Evolutionary conservation across 2,888 invertebrate species (phyloP).

Genomic region (Aphelenchoides bicaudatus): DNA sequence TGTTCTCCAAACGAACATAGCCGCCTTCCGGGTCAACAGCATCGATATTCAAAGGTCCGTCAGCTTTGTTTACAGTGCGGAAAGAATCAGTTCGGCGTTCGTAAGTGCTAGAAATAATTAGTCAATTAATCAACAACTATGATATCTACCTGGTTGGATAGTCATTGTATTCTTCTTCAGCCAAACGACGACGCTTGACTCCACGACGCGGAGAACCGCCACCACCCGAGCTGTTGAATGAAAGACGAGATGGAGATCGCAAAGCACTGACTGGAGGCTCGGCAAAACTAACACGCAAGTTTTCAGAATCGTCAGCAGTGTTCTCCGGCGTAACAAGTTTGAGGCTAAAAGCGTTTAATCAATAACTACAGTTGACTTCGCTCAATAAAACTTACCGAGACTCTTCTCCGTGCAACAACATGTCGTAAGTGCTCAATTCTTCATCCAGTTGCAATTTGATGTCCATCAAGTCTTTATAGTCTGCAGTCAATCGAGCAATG

Average conservation of each 20-base stretch:
- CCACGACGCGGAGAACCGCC: conserved; percentile 37
- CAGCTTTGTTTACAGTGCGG: conserved; percentile 30
- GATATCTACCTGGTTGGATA: too few species aligned
- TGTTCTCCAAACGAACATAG: conserved; percentile 49
- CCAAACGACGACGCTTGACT: conserved; percentile 45
- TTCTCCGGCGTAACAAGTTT: conserved; percentile 18
- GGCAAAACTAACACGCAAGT: conserved; percentile 7
- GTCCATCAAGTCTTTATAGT: conserved; percentile 94
- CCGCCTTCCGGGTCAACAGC: conserved; percentile 46
- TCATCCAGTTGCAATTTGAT: conserved; percentile 85
- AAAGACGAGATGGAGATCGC: conserved; percentile 18
- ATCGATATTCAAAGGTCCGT: conserved; percentile 45
- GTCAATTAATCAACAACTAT: too few species aligned
- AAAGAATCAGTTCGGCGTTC: neutral
- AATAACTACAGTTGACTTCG: neutral
- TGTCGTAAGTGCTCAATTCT: conserved; percentile 85
- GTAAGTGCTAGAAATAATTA: neutral
- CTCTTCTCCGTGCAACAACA: conserved; percentile 80
- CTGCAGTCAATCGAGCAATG: conserved; percentile 80
- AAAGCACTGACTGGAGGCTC: neutral
- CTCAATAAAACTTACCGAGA: conserved; percentile 62
- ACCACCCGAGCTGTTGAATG: conserved; percentile 28
- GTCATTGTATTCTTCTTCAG: conserved; percentile 28
- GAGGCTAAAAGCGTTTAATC: neutral
- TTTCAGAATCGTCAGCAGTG: conserved; percentile 16